A percentile compares a stretch with the other conserved stretches of the same genome.
Conservation (phyloP, 2,797 vertebrate species). For the Australoheros facetus region DNA sequence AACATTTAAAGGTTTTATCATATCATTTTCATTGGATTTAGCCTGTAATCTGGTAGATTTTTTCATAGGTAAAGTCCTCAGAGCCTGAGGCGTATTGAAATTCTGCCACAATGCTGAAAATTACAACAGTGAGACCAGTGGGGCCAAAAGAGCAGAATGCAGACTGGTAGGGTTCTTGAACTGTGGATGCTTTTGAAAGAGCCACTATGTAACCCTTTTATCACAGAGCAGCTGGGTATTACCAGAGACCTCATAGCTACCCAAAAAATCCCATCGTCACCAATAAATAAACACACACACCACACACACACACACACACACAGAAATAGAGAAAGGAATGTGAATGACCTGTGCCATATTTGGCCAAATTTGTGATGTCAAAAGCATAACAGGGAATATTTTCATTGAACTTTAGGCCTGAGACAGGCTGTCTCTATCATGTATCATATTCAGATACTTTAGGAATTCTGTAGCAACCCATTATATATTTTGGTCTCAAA, state of each 20-base stretch:
- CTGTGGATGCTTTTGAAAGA: not conserved
- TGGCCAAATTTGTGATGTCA: not conserved
- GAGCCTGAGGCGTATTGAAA: not conserved
- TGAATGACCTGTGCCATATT: too few relatives aligned
- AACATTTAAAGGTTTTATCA: not conserved
- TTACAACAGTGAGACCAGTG: not conserved
- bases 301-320: not conserved
- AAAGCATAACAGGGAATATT: not conserved
- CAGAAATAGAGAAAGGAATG: not conserved
- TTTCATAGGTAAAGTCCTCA: not conserved
- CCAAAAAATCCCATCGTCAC: not conserved
- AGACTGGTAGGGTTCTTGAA: not conserved
- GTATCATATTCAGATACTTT: too few relatives aligned
- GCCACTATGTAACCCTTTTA: not conserved
- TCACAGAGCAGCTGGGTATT: not conserved
- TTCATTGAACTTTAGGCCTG: not conserved
- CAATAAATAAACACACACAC: not conserved
- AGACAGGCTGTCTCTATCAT: not conserved
- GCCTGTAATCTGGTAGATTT: not conserved
- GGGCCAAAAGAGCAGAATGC: not conserved
- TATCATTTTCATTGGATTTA: not conserved
- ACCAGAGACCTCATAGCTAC: not conserved
- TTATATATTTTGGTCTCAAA: not conserved
- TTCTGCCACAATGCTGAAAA: too few relatives aligned
- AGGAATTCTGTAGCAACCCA: not conserved